Evolutionary conservation across 1,140 invertebrate species (phyloP).

Genomic region (Cydia strobilella): DNA sequence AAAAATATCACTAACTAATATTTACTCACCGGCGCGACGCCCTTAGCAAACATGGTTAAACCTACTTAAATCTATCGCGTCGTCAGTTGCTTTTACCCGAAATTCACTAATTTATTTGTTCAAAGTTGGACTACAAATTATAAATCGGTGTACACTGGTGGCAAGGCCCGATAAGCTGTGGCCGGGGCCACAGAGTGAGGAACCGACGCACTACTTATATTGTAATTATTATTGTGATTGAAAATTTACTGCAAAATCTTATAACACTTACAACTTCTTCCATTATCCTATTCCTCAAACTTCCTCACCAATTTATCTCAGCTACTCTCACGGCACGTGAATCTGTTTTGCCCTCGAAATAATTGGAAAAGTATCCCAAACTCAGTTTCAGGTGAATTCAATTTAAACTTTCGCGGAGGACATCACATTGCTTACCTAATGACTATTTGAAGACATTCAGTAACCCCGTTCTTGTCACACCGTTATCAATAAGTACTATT

Average conservation of each 20-base stretch:
- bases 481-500: background rate
- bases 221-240: too few species aligned
- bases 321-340: slow-evolving; percentile 12
- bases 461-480: background rate
- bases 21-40: too few species aligned
- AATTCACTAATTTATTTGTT: too few species aligned
- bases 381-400: slow-evolving; percentile 51
- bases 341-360: slow-evolving; percentile 39
- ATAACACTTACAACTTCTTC: background rate
- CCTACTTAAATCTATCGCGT: too few species aligned
- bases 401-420: slow-evolving; percentile 57
- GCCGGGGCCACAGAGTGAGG: too few species aligned
- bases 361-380: slow-evolving; percentile 64
- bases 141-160: too few species aligned
- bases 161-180: too few species aligned
- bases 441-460: slow-evolving; percentile 14
- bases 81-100: too few species aligned
- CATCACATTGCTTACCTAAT: slow-evolving; percentile 33
- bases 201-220: too few species aligned
- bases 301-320: slow-evolving; percentile 9
- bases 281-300: background rate
- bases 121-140: too few species aligned
- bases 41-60: too few species aligned
- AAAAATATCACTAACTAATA: too few species aligned
- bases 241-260: background rate